A percentile compares a stretch with the other conserved stretches of the same genome.
These are phyloP conservation scores for Drosophila cognata DNA, from an alignment of 2,888 invertebrate species.

Conservation along the genomic window DNA sequence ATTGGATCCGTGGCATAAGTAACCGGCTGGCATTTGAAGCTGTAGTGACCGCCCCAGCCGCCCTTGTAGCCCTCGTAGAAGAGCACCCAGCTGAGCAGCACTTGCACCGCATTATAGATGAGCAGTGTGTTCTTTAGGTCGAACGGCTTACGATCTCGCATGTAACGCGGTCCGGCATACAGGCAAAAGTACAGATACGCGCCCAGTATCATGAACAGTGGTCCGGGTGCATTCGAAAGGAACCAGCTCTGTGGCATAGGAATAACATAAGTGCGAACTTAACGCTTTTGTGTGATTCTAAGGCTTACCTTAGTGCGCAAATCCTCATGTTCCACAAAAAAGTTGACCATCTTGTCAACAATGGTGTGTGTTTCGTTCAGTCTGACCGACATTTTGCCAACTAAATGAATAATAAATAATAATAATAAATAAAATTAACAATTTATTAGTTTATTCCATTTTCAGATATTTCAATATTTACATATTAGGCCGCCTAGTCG, in stretches of 20 bases:
- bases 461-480: slow-evolving; percentile 49
- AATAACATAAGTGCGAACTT: background rate
- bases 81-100: slow-evolving; percentile 91
- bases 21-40: slow-evolving; percentile 89
- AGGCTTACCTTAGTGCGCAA: slow-evolving; percentile 77
- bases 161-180: slow-evolving; percentile 93
- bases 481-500: slow-evolving; percentile 11
- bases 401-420: slow-evolving; percentile 33
- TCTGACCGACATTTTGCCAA: slow-evolving; percentile 78
- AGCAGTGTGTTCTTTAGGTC: slow-evolving; percentile 92
- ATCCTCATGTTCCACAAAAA: slow-evolving; percentile 85
- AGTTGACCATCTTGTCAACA: slow-evolving; percentile 84
- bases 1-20: slow-evolving; percentile 88
- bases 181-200: slow-evolving; percentile 91
- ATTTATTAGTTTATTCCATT: background rate
- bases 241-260: slow-evolving; percentile 87
- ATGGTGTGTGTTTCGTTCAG: slow-evolving; percentile 83
- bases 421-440: slow-evolving; percentile 9
- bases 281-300: fast-evolving
- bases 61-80: slow-evolving; percentile 89
- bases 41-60: slow-evolving; percentile 88
- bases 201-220: slow-evolving; percentile 88
- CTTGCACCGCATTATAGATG: slow-evolving; percentile 95
- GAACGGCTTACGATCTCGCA: slow-evolving; percentile 94
- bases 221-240: slow-evolving; percentile 89